phyloP scores from a whole-genome alignment of 2,797 vertebrate genomes.

The Notolepis coatsorum region DNA sequence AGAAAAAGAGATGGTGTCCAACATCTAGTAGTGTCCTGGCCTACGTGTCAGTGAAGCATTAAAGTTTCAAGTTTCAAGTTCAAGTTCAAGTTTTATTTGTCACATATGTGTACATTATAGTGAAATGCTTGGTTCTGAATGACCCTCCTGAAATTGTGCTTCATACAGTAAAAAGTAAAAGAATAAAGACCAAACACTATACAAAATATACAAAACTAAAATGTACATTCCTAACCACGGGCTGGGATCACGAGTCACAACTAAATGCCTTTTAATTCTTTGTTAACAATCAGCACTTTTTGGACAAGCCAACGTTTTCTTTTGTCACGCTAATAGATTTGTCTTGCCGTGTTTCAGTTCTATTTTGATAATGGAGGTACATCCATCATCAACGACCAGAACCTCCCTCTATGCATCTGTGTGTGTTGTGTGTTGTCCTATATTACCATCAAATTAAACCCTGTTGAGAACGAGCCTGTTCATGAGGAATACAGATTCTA shows the following conservation, averaged over 20 bases:
- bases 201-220: no score
- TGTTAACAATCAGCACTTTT: conserved; percentile 27
- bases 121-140: no score
- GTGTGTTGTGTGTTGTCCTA: conserved; percentile 16
- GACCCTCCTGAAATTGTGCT: no score
- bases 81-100: no score
- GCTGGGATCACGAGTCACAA: conserved; percentile 51
- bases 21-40: no score
- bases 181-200: no score
- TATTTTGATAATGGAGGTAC: conserved; percentile 46
- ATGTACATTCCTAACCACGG: conserved; percentile 43
- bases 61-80: no score
- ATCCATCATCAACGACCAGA: conserved; percentile 49
- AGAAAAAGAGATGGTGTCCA: no score
- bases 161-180: no score
- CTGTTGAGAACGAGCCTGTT: conserved; percentile 3
- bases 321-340: conserved; percentile 48
- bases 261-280: conserved; percentile 22
- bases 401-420: conserved; percentile 17
- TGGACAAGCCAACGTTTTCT: conserved; percentile 24
- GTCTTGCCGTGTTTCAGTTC: conserved; percentile 43
- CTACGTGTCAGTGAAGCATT: no score
- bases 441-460: conserved; percentile 27
- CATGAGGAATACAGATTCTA: conserved; percentile 39
- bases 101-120: no score